Conservation (phyloP, 2,797 vertebrate genomes). For the Danionella dracula region DNA sequence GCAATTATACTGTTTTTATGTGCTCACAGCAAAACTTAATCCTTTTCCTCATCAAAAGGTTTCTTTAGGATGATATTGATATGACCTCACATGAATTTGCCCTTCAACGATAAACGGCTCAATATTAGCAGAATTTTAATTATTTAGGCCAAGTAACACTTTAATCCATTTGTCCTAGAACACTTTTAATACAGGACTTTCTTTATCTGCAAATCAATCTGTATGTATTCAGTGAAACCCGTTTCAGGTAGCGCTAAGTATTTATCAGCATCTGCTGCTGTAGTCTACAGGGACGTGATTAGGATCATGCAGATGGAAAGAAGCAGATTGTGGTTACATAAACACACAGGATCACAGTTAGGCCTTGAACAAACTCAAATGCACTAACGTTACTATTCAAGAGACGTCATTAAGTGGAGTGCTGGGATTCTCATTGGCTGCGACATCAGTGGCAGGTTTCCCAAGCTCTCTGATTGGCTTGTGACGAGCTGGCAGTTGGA, state of each 20-base stretch:
- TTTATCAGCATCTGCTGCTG: constrained; percentile 17
- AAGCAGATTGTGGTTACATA: constrained; percentile 37
- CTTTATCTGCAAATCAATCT: background rate
- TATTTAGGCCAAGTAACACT: background rate
- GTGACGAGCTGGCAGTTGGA: background rate
- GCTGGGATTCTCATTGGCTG: constrained; percentile 4
- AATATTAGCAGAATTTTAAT: background rate
- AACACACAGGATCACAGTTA: constrained; percentile 14
- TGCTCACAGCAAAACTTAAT: no score
- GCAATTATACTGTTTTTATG: no score
- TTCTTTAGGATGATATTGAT: no score
- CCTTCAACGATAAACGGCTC: background rate
- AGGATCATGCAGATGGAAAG: background rate
- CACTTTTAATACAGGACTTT: background rate
- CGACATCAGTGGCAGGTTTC: background rate
- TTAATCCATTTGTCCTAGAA: background rate
- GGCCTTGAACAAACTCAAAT: background rate
- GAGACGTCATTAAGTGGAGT: background rate
- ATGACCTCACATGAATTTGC: no score
- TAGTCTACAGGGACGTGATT: constrained; percentile 13
- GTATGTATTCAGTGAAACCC: background rate
- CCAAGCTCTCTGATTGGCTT: constrained; percentile 16
- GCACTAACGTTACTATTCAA: background rate
- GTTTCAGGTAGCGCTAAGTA: constrained; percentile 2
- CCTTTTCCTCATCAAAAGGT: no score